Evolutionary conservation across 2,888 invertebrate species (phyloP), one percentile per base, ranked within the genome.

Genomic region (Caenorhabditis sp.): DNA sequence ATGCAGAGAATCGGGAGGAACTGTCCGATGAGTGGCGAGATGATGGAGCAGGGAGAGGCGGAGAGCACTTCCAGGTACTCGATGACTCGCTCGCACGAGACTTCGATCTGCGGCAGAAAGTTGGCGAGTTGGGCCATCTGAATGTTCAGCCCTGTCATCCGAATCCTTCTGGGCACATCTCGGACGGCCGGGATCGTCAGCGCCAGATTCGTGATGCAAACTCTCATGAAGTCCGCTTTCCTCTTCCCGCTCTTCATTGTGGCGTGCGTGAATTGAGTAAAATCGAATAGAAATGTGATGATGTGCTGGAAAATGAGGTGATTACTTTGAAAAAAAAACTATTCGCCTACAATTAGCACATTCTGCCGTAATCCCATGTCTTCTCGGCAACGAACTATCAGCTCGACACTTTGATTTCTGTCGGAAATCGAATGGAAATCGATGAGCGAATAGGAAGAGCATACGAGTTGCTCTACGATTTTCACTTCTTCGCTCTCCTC

Each of bases 121-220:
- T 81, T 79, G 27, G 76, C 79, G 2, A 70, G 53, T 5, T 79
- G 59, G 20, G 68, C 62, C 27, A 81, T 48, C 30, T 73, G 71
- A 26, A 71, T 66, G 24, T 62, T 63, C 41, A 73, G 74, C 22
- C 78, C 11, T n/a, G 72, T 55, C 46, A 65, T 45, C 30, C 27
- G 32, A 13, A 66, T 24, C 7, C 71, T 26, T 59, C 35, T 37
- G 5, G 11, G 1, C 3, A n/a, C 15, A 20, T 77, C 65, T 15
- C 61, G 65, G 17, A 77, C 43, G 1, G 77, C 65, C 15, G 71
- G 71, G 11, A 71, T 71, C 3, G 77, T 66, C 1, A 77, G 35
- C 2, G 65, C 39, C 9, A 71, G 41, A 26, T 65, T 77, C 8
- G 71, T 71, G 6, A 77, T 77, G 32, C 65, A 65, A 7, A 58